Evolutionary conservation across 1,140 invertebrate species (phyloP).

Genomic region (Riptortus pedestris): DNA sequence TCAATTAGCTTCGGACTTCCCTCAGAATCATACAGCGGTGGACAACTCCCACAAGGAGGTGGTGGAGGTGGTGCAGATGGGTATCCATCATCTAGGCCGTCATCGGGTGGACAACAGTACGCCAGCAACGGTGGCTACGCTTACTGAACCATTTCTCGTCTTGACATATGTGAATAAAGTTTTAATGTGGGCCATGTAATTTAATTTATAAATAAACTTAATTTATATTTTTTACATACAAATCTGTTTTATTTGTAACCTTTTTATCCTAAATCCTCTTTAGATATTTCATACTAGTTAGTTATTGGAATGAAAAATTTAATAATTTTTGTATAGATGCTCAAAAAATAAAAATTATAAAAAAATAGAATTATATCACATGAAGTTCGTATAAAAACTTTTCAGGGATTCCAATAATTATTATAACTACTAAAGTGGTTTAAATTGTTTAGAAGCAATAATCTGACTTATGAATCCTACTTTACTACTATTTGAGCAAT

Average conservation of each 20-base stretch:
- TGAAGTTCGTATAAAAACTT: too few species aligned
- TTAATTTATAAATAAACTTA: neutral
- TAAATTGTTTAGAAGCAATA: too few species aligned
- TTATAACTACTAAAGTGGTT: too few species aligned
- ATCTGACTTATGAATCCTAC: too few species aligned
- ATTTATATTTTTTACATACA: neutral
- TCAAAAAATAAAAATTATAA: too few species aligned
- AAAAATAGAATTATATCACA: too few species aligned
- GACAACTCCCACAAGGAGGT: neutral
- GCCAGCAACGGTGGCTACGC: constrained; percentile 29
- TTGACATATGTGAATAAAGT: neutral
- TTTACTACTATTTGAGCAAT: too few species aligned
- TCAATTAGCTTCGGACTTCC: constrained; percentile 25
- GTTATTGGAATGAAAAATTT: too few species aligned
- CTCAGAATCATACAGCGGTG: constrained; percentile 1
- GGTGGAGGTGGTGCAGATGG: neutral
- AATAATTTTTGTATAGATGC: too few species aligned
- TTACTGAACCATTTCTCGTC: constrained; percentile 15
- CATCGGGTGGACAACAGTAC: constrained; percentile 20
- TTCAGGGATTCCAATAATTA: too few species aligned
- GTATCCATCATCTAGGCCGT: neutral
- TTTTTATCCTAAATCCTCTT: too few species aligned
- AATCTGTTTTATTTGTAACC: neutral
- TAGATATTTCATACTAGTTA: too few species aligned
- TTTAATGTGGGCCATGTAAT: constrained; percentile 2